Conservation (phyloP, 1,140 invertebrate species). For the Mactra quadrangularis region DNA sequence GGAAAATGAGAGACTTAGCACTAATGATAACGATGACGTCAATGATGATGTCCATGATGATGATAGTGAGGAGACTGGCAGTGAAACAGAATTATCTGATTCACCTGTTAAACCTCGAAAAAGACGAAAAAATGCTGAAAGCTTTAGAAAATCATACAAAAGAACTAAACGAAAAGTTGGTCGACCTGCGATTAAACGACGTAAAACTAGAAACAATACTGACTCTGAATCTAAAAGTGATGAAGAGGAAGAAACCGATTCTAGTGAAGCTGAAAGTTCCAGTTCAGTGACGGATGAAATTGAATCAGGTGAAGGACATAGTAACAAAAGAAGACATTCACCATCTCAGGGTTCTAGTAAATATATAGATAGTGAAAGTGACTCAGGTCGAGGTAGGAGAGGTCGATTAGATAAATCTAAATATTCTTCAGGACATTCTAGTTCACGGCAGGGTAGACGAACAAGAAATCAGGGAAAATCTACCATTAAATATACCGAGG, state of each 20-base stretch:
- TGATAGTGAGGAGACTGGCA: conserved; percentile 71
- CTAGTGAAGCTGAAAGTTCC: not conserved
- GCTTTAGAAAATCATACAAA: not conserved
- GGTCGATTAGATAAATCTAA: conserved; percentile 24
- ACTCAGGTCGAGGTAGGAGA: conserved; percentile 20
- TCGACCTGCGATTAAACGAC: conserved; percentile 3
- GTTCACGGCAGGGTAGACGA: conserved; percentile 46
- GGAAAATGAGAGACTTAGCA: too few relatives aligned
- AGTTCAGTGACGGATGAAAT: conserved; percentile 36
- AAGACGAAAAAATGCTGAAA: not conserved
- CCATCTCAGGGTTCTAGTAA: conserved; percentile 30
- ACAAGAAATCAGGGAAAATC: conserved; percentile 81
- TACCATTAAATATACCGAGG: conserved; percentile 81
- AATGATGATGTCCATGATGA: conserved; percentile 20
- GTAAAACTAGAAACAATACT: not conserved
- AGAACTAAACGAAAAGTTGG: not conserved
- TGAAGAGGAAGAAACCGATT: conserved; percentile 26
- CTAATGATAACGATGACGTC: too few relatives aligned
- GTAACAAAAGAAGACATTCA: conserved; percentile 21
- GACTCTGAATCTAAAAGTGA: conserved; percentile 38
- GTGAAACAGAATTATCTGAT: conserved; percentile 9
- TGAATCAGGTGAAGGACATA: conserved; percentile 32
- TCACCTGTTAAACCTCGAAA: not conserved
- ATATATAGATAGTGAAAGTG: conserved; percentile 37
- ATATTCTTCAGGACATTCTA: conserved; percentile 18